Base-by-base conservation (phyloP, 2,113 vertebrate species). In the Amphilophus citrinellus region DNA sequence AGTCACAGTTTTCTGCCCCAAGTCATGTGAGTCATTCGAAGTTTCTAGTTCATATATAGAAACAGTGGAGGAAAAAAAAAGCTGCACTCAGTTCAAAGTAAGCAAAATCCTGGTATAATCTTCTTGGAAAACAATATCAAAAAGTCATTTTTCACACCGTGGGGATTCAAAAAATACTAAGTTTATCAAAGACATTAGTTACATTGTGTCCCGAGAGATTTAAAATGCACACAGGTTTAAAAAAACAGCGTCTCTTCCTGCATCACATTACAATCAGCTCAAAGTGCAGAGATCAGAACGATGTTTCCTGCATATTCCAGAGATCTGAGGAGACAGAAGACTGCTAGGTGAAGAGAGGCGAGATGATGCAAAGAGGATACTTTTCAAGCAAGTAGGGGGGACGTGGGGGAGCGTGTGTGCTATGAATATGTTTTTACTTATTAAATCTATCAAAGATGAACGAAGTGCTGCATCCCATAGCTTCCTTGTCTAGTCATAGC, bases 311-410 rank as follows among this genome's bases (percentile, higher is more conserved):
- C 58, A 79, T 66, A 62, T 87, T 73, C 84, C 86, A 77, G 80
- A 86, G 86, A 89, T 88, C 77, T 86, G 83, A 87, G 60, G 79
- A 87, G 81, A 87, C 50, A 73, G 62, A 80, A 58, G 86, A 80
- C 57, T 63, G 83, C 80, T 37, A 78, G 68, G 75, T 82, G 63
- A 84, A 77, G n/a, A 79, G 59, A 76, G 81, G 81, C 22, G 27
- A 80, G 85, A 91, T 87, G 92, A 92, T 77, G 88, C 78, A 90
- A 90, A 88, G 53, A 61, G 22, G 73, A 65, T n/a, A 59, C 68
- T 71, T 90, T 87, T 85, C 61, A 79, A 76, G 87, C 56, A 84
- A 86, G 73, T 61, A 60, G 13, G 73, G 75, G 50, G 53, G 14
- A 39, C 58, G 56, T 59, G 22, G 15, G 56, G 2, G 65, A 1